Base-by-base conservation (phyloP, 1,140 invertebrate genomes). In the Antheraea mylitta region DNA sequence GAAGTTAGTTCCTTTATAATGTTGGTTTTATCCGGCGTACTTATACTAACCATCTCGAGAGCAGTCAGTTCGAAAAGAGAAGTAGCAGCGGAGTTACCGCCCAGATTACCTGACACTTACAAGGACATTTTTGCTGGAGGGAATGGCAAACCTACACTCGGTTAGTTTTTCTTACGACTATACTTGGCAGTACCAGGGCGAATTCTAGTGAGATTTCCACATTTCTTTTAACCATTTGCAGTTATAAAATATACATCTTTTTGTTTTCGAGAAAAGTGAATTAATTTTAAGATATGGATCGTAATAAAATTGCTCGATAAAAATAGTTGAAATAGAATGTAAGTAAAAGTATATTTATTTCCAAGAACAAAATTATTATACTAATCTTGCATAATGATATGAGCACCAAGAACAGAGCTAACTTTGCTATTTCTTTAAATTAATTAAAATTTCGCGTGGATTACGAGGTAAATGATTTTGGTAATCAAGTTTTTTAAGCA, bases 71-170 rank as follows among this genome's bases (percentile, higher is more conserved):
- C 45, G 45, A 53, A 53, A 53, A 53, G 16, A 13, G 45, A 53
- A 53, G 13, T n/a, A 13, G 45, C 13, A 53, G 45, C 45, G 60
- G 60, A 19, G 60, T 16, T 60, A 36, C 48, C 37, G 36, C 19
- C 45, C 8, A 67, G 19, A 22, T 67, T 79, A 59, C 74, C 72
- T 8, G 42, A 71, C 16, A 73, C 64, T 16, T 83, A 73, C 63
- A 75, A 76, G 58, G 80, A 84, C 70, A 66, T 79, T 16, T 84
- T 84, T 72, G 36, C 58, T 19, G 59, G 60, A 13, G 71, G 67
- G 2, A 65, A 63, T 22, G 76, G 75, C 18, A 81, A 71, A 62
- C 76, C 79, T 16, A 64, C 68, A 16, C 72, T 83, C 10, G 77
- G 79, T 83, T 72, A 77, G 80, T 81, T 61, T 36, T n/a, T 53